Base-by-base conservation (phyloP, 2,113 vertebrate species). In the Sinocyclocheilus maitianheensis region DNA sequence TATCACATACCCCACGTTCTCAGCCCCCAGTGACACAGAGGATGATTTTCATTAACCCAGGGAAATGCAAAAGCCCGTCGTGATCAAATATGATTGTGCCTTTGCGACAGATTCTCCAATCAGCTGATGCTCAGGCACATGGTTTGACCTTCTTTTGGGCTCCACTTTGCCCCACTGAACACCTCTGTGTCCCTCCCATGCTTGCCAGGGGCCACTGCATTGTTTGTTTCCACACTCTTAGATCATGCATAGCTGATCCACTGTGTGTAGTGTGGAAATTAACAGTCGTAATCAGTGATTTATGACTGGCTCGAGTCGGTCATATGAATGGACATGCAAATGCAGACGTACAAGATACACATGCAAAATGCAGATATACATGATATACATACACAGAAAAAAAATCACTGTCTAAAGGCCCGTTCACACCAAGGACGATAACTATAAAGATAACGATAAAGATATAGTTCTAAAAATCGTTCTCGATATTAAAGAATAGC, bases 121-220 rank as follows among this genome's bases (percentile, higher is more conserved):
- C 87, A 88, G 84, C 79, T 86, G 87, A 88, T 67, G 8, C 11
- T 63, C 63, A 34, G 13, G 9, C 74, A 83, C 48, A 40, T 79
- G n/a, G 18, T 53, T 88, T 65, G 16, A 51, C 20, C 26, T 53
- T 75, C 55, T 72, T 74, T 37, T 34, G 62, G 72, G 55, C 80
- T 58, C 18, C 55, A 80, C 81, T 86, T 74, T 80, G 22, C 55
- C 43, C 76, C 80, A 55, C 51, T 88, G 87, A 86, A 85, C 87
- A 43, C 51, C 20, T 63, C 65, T 18, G 40, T 13, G 9, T 71
- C 6, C 26, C 40, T n/a, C 18, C 5, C 18, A 80, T 40, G 20
- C 55, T 43, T 22, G 58, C 55, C 48, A 30, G 48, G 75, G 75
- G 14, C 48, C 51, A 60, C 22, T 10, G 30, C 20, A 37, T 37